Percentiles rank a stretch among this genome's conserved stretches.
These are phyloP conservation scores for Chromobotia macracanthus DNA, from an alignment of 2,797 vertebrate genomes.

Conservation along the genomic window DNA sequence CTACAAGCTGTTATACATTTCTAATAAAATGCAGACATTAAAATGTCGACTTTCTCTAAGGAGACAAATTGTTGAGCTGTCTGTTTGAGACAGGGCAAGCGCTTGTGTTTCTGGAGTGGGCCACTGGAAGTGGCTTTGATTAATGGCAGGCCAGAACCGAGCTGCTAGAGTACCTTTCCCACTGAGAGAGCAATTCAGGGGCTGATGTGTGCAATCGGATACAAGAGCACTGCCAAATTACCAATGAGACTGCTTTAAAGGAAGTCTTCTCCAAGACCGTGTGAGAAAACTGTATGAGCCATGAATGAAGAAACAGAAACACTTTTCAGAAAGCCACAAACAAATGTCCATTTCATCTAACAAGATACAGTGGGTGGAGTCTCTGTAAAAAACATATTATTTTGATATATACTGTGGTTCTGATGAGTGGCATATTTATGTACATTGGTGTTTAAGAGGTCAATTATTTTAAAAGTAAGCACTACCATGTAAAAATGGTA, in stretches of 20 bases:
- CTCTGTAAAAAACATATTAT: not conserved
- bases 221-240: slow-evolving; percentile 56
- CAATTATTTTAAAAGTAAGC: too few relatives aligned
- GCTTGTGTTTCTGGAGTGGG: slow-evolving; percentile 78
- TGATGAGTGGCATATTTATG: too few relatives aligned
- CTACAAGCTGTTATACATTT: slow-evolving; percentile 59
- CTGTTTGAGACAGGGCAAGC: slow-evolving; percentile 76
- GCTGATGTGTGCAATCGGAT: slow-evolving; percentile 66
- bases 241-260: slow-evolving; percentile 51
- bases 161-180: slow-evolving; percentile 69
- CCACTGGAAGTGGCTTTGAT: slow-evolving; percentile 83
- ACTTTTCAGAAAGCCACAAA: slow-evolving; percentile 24
- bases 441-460: too few relatives aligned
- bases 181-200: slow-evolving; percentile 63
- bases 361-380: not conserved
- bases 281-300: slow-evolving; percentile 46
- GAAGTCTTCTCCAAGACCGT: slow-evolving; percentile 49
- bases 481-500: too few relatives aligned
- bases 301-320: slow-evolving; percentile 37
- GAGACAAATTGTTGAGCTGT: slow-evolving; percentile 80
- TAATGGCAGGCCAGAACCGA: slow-evolving; percentile 72
- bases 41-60: slow-evolving; percentile 57
- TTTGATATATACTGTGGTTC: too few relatives aligned
- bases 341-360: slow-evolving; percentile 5
- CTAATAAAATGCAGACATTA: slow-evolving; percentile 61